These are phyloP conservation scores for Theocolax elegans DNA, from an alignment of 1,140 invertebrate species.

Conservation along the genomic window DNA sequence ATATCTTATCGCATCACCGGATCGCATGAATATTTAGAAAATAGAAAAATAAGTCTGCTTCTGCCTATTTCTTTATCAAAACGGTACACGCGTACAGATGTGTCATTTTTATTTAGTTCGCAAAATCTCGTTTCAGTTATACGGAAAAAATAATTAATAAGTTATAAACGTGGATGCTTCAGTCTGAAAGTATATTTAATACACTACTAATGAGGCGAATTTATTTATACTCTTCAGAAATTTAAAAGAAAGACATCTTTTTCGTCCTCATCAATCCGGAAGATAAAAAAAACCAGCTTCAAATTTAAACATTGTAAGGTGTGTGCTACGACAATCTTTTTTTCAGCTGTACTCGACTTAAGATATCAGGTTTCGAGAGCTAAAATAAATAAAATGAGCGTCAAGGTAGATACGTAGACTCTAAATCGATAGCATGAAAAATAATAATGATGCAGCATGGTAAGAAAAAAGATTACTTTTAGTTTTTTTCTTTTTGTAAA, in stretches of 20 bases:
- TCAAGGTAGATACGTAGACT: slow-evolving; percentile 18
- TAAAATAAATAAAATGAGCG: slow-evolving; percentile 17
- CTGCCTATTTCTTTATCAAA: slow-evolving; percentile 40
- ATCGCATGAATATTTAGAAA: slow-evolving; percentile 38
- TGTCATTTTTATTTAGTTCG: slow-evolving; percentile 21
- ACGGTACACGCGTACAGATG: slow-evolving; percentile 26
- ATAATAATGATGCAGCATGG: slow-evolving; percentile 16
- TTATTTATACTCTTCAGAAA: slow-evolving; percentile 10
- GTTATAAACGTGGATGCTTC: slow-evolving; percentile 28
- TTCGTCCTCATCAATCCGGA: background rate
- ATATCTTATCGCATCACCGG: slow-evolving; percentile 30
- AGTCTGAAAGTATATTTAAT: slow-evolving; percentile 35
- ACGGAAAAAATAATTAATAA: slow-evolving; percentile 33
- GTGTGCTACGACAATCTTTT: too few species aligned
- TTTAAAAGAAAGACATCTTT: slow-evolving; percentile 13
- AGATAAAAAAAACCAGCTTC: slow-evolving; percentile 26
- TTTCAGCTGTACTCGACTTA: too few species aligned
- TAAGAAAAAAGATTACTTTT: slow-evolving; percentile 29
- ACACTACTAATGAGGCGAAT: slow-evolving; percentile 24
- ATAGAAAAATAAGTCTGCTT: slow-evolving; percentile 44
- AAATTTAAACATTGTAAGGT: background rate
- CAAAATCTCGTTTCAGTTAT: slow-evolving; percentile 35
- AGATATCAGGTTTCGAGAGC: too few species aligned
- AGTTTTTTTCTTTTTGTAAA: slow-evolving; percentile 37
- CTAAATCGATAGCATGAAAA: slow-evolving; percentile 18